Base-by-base conservation (phyloP, 2,888 invertebrate genomes). In the Pristionchus mayeri region DNA sequence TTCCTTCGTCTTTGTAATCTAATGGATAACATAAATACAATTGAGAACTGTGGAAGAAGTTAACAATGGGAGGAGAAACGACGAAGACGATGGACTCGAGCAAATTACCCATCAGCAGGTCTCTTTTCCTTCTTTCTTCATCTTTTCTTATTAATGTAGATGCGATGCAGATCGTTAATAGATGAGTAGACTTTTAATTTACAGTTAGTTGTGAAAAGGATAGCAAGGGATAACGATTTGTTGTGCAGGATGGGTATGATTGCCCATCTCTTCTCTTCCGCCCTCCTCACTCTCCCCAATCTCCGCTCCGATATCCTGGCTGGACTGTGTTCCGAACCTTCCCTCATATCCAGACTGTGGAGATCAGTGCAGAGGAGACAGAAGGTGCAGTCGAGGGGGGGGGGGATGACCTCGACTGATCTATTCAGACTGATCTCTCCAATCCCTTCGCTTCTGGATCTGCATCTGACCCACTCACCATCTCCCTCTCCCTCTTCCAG, bases 51-150 rank as follows among this genome's bases (percentile, higher is more conserved):
- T 78, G 86, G 82, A 88, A 88, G 67, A 84, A 84, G 52, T 76
- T 88, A 24, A 81, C 88, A 24, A 4, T 86, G 48, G 48, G 83
- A 1, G 82, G 84, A 13, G 63, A 85, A 6, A 30, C 63, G 13
- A 30, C 52, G 21, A 81, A 50, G 30, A 30, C 40, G 7, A 50
- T 78, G 24, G 83, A 79, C 44, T 79, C 82, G 37, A 84, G 83
- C n/a, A 76, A 86, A 27, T 86, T 85, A 2, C 88, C 87, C 18
- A 86, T 89, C 6, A 83, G 86, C 11, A 78, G 87, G 84, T 88
- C 84, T 57, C n/a, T n/a, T 57, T 24, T 57, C n/a, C 21, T n/a
- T 21, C 57, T 57, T 9, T n/a, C 24, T 57, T 57, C 57, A 57
- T n/a, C 57, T 57, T 21, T 24, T 7, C n/a, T n/a, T n/a, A n/a